phyloP scores from a whole-genome alignment of 2,797 vertebrate species.

The Agapornis canus region DNA sequence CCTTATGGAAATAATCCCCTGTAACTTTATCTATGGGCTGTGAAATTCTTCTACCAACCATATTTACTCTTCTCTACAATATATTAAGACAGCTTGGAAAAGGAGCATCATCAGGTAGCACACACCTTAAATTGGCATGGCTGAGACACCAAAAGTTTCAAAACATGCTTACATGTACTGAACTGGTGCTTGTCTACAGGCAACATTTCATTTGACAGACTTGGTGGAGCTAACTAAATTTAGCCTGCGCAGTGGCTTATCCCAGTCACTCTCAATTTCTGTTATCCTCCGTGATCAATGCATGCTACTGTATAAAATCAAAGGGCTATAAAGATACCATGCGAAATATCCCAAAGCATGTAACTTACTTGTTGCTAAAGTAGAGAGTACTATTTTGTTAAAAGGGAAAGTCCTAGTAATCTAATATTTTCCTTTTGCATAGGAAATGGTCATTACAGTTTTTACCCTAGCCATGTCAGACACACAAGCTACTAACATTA shows the following conservation, averaged over 20 bases:
- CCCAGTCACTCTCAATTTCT: background rate
- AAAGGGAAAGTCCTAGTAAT: background rate
- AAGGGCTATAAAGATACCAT: background rate
- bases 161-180: background rate
- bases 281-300: background rate
- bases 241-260: background rate
- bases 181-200: background rate
- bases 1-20: background rate
- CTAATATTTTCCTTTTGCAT: background rate
- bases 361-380: background rate
- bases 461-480: background rate
- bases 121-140: background rate
- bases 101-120: background rate
- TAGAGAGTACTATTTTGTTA: background rate
- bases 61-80: background rate
- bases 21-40: background rate
- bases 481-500: background rate
- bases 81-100: background rate
- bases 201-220: background rate
- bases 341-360: background rate
- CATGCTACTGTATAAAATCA: background rate
- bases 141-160: background rate
- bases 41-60: background rate
- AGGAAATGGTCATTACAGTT: rapidly evolving
- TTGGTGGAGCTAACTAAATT: background rate